Base-by-base conservation (phyloP, 1,140 invertebrate genomes). In the Ganaspis sp. region DNA sequence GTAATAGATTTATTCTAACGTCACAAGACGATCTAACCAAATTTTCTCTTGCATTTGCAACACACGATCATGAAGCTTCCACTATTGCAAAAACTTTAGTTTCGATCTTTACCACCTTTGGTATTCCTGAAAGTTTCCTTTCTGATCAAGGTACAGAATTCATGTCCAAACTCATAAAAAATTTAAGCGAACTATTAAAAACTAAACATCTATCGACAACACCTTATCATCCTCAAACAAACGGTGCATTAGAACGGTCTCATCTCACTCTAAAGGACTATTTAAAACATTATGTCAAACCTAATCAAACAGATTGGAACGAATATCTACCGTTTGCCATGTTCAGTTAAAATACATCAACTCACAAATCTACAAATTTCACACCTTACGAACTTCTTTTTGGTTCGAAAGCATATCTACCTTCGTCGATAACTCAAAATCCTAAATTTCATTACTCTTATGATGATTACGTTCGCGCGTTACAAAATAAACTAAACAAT, bases 341-440 rank as follows among this genome's bases (percentile, higher is more conserved):
- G 81, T 91, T 89, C 69, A 82, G 78, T 37, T 91, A 89, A 74
- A 90, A 89, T 72, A 87, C 84, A 12, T 81, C 75, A 29, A 69
- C 69, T 8, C 86, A 88, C 77, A 70, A 76, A 15, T 77, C 82
- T 12, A 86, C 85, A 9, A 76, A 84, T 4, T 85, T 81, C 58
- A 83, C 78, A n/a, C 86, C 84, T 23, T 73, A 83, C 74, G 76
- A 87, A 79, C 75, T 87, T 70, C n/a, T 89, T 6, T 88, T 88
- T 69, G 87, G 83, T 42, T 17, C 74, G 11, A 77, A 83, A 79
- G 75, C 87, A 1, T 75, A 74, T 45, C 11, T 84, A 40, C 85
- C 85, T 26, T 58, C 72, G 70, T 11, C 45, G 0, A 34, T 73
- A 0, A 54, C 69, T 23, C 9, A 37, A 64, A 34, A 42, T 12